Evolutionary conservation across 2,113 vertebrate species (phyloP).

Genomic region (Mustelus asterias): DNA sequence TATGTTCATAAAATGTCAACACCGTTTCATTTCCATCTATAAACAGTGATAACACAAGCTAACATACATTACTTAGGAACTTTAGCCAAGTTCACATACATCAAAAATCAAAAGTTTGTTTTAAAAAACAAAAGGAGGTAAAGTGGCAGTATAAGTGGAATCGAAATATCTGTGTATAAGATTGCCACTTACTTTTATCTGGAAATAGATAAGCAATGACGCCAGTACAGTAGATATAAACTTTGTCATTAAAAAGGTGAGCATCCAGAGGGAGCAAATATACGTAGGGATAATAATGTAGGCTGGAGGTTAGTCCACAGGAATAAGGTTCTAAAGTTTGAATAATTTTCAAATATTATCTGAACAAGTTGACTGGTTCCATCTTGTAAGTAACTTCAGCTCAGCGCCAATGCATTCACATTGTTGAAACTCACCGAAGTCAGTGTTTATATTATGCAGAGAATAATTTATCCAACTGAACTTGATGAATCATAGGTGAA

Average conservation of each 20-base stretch:
- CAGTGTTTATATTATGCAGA: background rate
- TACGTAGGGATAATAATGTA: background rate
- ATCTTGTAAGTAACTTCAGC: background rate
- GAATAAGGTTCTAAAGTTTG: background rate
- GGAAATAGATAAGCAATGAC: slow-evolving; percentile 19
- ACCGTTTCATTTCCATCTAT: background rate
- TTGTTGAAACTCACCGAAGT: too few species aligned
- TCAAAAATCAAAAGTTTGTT: slow-evolving; percentile 4
- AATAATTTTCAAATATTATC: slow-evolving; percentile 11
- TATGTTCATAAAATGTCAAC: background rate
- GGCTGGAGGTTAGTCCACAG: background rate
- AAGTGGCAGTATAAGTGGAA: background rate
- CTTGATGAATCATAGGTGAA: background rate
- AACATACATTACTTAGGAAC: background rate
- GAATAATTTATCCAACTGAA: background rate
- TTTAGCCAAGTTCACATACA: background rate
- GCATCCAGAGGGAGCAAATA: background rate
- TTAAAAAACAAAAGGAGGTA: background rate
- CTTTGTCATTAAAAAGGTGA: background rate
- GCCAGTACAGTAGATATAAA: background rate
- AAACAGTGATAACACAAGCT: background rate
- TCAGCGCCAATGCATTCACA: background rate
- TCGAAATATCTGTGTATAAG: background rate
- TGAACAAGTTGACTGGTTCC: background rate
- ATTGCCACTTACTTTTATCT: slow-evolving; percentile 6